Conservation (phyloP, 2,113 vertebrate species). For the Laterallus jamaicensis region DNA sequence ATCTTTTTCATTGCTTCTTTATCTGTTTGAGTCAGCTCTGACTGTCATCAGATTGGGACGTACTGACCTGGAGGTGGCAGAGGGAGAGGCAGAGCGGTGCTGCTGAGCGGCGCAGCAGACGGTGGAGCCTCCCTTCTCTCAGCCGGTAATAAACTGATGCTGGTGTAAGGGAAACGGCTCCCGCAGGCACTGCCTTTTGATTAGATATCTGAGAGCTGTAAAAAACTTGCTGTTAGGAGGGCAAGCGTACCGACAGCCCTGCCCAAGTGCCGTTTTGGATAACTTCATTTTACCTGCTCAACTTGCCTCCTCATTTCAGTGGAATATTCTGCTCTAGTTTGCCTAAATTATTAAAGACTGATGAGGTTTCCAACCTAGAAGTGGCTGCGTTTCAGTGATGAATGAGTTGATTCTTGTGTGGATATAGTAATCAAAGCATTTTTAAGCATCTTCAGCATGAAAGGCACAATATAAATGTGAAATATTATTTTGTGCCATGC, state of each 20-base stretch:
- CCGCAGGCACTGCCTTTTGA: neutral
- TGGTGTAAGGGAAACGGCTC: neutral
- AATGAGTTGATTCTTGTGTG: conserved; percentile 44
- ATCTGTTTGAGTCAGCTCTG: neutral
- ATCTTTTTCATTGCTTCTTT: neutral
- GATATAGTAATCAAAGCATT: conserved; percentile 39
- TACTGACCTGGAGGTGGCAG: neutral
- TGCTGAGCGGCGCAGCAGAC: neutral
- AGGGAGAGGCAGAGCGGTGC: neutral
- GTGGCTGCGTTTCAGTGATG: conserved; percentile 51
- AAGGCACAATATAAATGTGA: conserved; percentile 54
- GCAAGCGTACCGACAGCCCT: neutral
- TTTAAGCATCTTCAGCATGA: neutral
- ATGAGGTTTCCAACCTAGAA: conserved; percentile 34
- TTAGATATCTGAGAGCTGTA: neutral
- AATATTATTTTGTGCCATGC: conserved; percentile 50
- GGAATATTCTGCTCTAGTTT: conserved; percentile 31
- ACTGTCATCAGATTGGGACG: neutral
- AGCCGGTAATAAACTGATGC: neutral
- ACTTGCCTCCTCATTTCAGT: neutral
- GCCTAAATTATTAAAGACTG: conserved; percentile 45
- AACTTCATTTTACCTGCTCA: conserved; percentile 24
- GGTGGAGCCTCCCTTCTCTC: neutral
- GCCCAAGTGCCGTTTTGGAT: neutral
- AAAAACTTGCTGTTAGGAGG: neutral